Conservation (phyloP, 2,113 vertebrate species). For the Lethenteron camtschaticum region DNA sequence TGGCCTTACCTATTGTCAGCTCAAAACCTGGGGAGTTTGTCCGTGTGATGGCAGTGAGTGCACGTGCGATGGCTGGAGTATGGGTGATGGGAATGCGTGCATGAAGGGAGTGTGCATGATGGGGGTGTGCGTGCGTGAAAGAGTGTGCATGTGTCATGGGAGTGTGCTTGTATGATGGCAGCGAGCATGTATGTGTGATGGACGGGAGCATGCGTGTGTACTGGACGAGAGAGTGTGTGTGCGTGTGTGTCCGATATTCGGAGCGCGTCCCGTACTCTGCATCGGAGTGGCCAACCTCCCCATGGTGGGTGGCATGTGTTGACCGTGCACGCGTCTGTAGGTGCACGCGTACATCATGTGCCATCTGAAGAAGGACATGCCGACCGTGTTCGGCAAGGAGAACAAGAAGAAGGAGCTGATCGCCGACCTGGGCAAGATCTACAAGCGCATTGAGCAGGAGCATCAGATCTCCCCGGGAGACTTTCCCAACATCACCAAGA, state of each 20-base stretch:
- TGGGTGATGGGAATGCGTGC: no score
- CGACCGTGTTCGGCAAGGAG: conserved; percentile 58
- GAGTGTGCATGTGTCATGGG: background rate
- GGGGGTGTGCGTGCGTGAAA: background rate
- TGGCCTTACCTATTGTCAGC: no score
- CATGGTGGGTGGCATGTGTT: no score
- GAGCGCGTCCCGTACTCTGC: no score
- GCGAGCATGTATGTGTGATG: background rate
- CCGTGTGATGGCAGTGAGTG: no score
- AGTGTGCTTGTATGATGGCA: no score
- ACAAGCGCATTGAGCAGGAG: conserved; percentile 59
- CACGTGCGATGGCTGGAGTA: no score
- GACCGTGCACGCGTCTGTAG: conserved; percentile 16
- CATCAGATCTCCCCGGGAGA: conserved; percentile 66
- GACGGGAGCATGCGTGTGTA: background rate
- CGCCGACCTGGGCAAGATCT: conserved; percentile 51
- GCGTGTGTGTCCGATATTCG: background rate
- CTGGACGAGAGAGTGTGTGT: background rate
- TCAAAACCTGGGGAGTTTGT: no score
- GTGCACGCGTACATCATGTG: conserved; percentile 73
- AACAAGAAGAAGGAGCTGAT: conserved; percentile 74
- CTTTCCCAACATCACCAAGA: conserved; percentile 60
- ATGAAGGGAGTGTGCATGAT: no score
- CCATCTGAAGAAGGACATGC: conserved; percentile 72
- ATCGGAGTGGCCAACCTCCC: no score